Base-by-base conservation (phyloP, 2,888 invertebrate genomes). In the Apamea sordens region DNA sequence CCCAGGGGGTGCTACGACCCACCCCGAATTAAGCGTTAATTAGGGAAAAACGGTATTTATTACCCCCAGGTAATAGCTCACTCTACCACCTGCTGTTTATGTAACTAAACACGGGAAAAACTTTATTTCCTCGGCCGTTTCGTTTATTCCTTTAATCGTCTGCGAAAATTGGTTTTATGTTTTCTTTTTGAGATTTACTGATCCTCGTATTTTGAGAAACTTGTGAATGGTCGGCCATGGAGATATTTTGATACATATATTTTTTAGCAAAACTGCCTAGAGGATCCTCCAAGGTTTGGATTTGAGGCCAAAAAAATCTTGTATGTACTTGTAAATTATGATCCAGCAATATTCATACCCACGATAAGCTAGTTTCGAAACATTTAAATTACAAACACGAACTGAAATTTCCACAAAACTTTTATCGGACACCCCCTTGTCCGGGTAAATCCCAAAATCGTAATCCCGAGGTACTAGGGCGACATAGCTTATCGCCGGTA, bases 11-110 rank as follows among this genome's bases (percentile, higher is more conserved):
- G 85, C 80, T 84, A 82, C 89, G 86, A 85, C 79, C 88, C 77
- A 79, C 87, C 86, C 89, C 92, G 94, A 95, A 94, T 95, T 94
- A 95, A 94, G 93, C 94, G 95, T 96, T 96, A 96, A 96, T 96
- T 96, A 96, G 95, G 95, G 95, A 95, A 96, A 96, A 96, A 95
- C 95, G 92, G 94, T 95, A 96, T 96, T 96, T 96, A 96, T 95
- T 92, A 94, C 93, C 90, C 89, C 88, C 85, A 88, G 91, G 93
- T 91, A 93, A 94, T 94, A 92, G 93, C 94, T 93, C 91, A 89
- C 90, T 90, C 88, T 84, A 89, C 92, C 93, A 93, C 93, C 94
- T 93, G 93, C 90, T 94, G 94, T 89, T 90, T 91, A 90, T 90
- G 82, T 89, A 80, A 83, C 91, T 90, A 90, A 89, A 86, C 84